These are phyloP conservation scores for Dendrocincla fuliginosa DNA, from an alignment of 2,797 vertebrate species.

Conservation along the genomic window DNA sequence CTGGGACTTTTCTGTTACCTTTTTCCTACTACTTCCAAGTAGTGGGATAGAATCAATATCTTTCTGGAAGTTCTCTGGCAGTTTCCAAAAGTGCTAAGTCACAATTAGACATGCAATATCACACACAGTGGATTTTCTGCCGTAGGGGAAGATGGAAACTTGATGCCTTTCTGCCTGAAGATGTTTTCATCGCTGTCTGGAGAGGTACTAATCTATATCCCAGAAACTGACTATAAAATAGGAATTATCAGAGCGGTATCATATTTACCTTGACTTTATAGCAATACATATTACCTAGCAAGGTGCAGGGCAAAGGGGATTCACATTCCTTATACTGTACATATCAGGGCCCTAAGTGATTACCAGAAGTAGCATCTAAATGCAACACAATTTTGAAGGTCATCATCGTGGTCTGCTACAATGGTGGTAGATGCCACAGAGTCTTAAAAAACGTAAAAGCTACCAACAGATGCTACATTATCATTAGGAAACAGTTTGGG, in stretches of 20 bases:
- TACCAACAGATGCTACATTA: neutral
- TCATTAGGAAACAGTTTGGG: neutral
- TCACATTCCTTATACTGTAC: neutral
- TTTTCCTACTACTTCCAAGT: neutral
- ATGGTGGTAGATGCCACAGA: neutral
- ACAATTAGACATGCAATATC: neutral
- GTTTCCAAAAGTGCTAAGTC: neutral
- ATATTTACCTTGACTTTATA: neutral
- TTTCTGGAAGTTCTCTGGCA: neutral
- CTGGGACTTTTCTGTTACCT: neutral
- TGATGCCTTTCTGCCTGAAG: neutral
- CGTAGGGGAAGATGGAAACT: neutral
- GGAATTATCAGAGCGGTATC: neutral
- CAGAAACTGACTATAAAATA: neutral
- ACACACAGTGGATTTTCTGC: neutral
- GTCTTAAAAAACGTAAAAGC: neutral
- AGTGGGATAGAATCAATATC: neutral
- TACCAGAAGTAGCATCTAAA: neutral
- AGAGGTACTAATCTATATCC: neutral
- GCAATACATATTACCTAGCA: neutral
- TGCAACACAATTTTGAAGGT: neutral
- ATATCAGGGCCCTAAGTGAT: neutral
- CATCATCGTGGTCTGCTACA: neutral
- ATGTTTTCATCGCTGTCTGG: neutral
- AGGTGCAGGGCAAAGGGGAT: neutral